These are phyloP conservation scores for Philaenus spumarius DNA, from an alignment of 1,140 invertebrate species.

Conservation along the genomic window DNA sequence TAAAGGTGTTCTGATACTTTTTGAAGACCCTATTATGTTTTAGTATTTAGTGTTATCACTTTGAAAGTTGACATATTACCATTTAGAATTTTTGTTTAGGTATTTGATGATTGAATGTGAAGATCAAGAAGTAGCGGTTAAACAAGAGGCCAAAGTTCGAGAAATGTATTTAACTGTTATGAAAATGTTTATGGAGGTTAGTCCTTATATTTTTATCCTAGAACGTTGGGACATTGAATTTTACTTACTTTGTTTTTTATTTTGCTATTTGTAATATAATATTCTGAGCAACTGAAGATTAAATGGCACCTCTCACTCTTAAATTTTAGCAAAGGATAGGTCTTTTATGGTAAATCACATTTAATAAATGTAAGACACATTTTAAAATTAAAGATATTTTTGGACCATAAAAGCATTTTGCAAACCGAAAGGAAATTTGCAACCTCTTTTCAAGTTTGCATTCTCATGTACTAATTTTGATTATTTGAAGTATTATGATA, in stretches of 20 bases:
- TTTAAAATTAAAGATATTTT: too few species aligned
- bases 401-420: too few species aligned
- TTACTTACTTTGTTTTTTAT: not conserved
- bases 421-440: too few species aligned
- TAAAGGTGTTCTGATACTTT: too few species aligned
- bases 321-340: not conserved
- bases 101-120: conserved; percentile 92
- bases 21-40: too few species aligned
- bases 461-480: too few species aligned
- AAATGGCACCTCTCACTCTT: not conserved
- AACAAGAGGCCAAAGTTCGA: conserved; percentile 64
- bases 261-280: not conserved
- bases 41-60: too few species aligned
- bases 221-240: not conserved
- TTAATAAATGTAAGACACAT: too few species aligned
- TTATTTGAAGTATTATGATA: too few species aligned
- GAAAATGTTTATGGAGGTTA: conserved; percentile 67
- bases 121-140: conserved; percentile 51
- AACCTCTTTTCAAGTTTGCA: too few species aligned
- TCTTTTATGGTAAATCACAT: too few species aligned
- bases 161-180: conserved; percentile 88
- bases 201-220: not conserved
- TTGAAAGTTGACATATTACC: too few species aligned
- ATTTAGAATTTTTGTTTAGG: conserved; percentile 36
- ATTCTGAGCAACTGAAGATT: not conserved